These are phyloP conservation scores for Tridacna gigas DNA, from an alignment of 2,888 invertebrate species.

Conservation along the genomic window DNA sequence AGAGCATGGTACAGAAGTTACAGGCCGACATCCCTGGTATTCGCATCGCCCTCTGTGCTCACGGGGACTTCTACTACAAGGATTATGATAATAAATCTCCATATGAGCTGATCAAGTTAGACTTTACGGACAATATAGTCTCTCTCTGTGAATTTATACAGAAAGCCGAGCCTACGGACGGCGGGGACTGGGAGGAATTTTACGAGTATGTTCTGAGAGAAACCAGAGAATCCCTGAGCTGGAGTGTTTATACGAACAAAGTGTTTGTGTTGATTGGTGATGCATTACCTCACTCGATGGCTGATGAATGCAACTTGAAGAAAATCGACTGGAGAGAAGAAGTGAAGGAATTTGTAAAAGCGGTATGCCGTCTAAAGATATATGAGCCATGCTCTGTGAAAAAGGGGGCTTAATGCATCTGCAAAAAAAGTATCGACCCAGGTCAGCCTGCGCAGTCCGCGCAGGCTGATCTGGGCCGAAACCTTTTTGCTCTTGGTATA, in stretches of 20 bases:
- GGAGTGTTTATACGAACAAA: slow-evolving; percentile 71
- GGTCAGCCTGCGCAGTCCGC: no score
- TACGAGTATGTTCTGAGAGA: slow-evolving; percentile 76
- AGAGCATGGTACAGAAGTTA: slow-evolving; percentile 41
- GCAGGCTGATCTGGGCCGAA: no score
- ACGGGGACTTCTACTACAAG: slow-evolving; percentile 78
- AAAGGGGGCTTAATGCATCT: no score
- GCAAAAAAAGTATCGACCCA: no score
- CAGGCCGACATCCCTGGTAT: slow-evolving; percentile 63
- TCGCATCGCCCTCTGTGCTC: slow-evolving; percentile 80
- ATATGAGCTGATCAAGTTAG: slow-evolving; percentile 69
- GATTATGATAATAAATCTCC: slow-evolving; percentile 61
- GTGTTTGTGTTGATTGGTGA: slow-evolving; percentile 77
- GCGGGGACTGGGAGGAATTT: slow-evolving; percentile 74
- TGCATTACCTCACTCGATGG: slow-evolving; percentile 60
- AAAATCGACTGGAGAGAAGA: slow-evolving; percentile 65
- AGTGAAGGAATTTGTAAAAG: slow-evolving; percentile 37
- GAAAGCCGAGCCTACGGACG: slow-evolving; percentile 61
- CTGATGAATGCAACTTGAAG: slow-evolving; percentile 53
- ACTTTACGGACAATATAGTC: slow-evolving; percentile 67
- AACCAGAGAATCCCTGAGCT: slow-evolving; percentile 65
- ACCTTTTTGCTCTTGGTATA: no score
- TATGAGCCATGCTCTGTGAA: no score
- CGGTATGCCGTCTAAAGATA: no score
- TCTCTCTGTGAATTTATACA: slow-evolving; percentile 68